These are phyloP conservation scores for Saccopteryx bilineata DNA, from an alignment of 2,113 vertebrate genomes.

Conservation along the genomic window DNA sequence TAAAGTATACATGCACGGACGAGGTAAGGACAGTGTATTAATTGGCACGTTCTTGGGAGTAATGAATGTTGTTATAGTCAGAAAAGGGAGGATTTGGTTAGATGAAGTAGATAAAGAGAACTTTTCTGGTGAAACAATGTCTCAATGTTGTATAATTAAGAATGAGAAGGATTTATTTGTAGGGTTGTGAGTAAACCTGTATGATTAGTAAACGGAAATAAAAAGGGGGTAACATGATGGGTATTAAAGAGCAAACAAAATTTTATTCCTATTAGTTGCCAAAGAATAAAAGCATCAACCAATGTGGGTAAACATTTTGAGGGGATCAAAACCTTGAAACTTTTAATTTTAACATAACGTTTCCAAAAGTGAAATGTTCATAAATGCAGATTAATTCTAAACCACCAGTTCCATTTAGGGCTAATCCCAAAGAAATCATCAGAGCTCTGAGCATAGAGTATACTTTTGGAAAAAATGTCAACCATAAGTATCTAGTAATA, in stretches of 20 bases:
- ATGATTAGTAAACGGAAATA: background rate
- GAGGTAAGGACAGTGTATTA: background rate
- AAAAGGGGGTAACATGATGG: background rate
- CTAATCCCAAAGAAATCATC: constrained; percentile 22
- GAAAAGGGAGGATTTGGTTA: background rate
- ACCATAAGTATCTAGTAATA: background rate
- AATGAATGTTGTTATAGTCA: background rate
- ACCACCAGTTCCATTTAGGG: background rate
- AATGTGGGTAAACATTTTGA: background rate
- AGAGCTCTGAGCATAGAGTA: background rate
- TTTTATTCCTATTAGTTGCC: background rate
- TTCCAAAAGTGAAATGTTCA: background rate
- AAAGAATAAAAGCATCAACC: background rate
- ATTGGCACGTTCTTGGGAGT: background rate
- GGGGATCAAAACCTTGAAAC: background rate
- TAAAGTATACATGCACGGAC: background rate
- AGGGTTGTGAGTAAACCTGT: background rate
- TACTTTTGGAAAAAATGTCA: background rate
- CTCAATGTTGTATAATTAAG: background rate
- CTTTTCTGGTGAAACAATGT: background rate
- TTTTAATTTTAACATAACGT: background rate
- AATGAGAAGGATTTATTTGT: background rate
- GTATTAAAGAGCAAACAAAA: background rate
- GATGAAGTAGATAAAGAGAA: background rate
- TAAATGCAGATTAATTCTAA: background rate